These are phyloP conservation scores for Drosophila quasianomalipes DNA, from an alignment of 2,888 invertebrate species.

Conservation along the genomic window DNA sequence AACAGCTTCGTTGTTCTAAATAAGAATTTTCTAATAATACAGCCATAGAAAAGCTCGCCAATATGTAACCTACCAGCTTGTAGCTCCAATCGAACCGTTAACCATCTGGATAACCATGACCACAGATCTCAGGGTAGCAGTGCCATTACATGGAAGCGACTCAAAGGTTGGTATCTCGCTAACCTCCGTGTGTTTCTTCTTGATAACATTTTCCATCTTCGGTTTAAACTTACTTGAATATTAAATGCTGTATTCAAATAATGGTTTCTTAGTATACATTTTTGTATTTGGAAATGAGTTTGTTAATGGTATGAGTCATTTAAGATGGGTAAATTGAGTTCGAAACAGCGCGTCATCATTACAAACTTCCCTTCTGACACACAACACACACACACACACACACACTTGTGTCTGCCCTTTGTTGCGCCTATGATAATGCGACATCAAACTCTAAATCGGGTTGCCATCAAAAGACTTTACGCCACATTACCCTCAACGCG, in stretches of 20 bases:
- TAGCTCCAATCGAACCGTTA: constrained; percentile 90
- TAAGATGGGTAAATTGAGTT: neutral
- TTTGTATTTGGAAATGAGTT: too few species aligned
- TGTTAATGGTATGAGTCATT: neutral
- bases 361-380: neutral
- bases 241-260: neutral
- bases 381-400: neutral
- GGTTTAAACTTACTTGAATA: neutral
- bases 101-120: constrained; percentile 95
- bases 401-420: neutral
- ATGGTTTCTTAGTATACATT: neutral
- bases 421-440: constrained; percentile 30
- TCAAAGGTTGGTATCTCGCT: constrained; percentile 9
- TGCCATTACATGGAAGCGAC: constrained; percentile 4
- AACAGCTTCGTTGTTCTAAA: constrained; percentile 95
- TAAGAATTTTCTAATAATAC: constrained; percentile 92
- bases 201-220: neutral
- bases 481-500: constrained; percentile 58
- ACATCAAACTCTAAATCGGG: constrained; percentile 41
- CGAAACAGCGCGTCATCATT: neutral
- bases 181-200: neutral
- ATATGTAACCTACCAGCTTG: constrained; percentile 91
- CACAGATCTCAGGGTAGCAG: constrained; percentile 77
- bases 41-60: constrained; percentile 96
- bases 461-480: constrained; percentile 59